Conservation (phyloP, 2,888 invertebrate species). For the Resseliella maxima region DNA sequence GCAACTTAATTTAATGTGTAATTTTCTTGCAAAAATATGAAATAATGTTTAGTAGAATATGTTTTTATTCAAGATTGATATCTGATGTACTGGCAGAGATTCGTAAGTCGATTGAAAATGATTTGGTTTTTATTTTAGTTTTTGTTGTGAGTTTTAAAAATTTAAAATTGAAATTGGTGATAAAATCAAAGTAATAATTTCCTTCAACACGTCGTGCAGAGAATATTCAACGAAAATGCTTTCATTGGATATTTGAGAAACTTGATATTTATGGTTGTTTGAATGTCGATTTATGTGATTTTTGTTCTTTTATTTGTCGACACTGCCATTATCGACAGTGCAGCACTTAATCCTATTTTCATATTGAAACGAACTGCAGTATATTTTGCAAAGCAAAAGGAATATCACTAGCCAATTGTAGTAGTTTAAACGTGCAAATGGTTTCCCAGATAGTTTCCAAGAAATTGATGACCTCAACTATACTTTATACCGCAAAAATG, state of each 20-base stretch:
- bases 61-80: too few relatives aligned
- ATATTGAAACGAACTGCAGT: neutral
- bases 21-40: too few relatives aligned
- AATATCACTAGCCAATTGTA: neutral
- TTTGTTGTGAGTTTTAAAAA: neutral
- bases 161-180: slow-evolving; percentile 23
- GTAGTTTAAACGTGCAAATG: neutral
- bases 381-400: too few relatives aligned
- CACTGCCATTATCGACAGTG: neutral
- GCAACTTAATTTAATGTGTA: too few relatives aligned
- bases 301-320: slow-evolving; percentile 21
- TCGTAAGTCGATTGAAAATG: too few relatives aligned
- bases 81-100: too few relatives aligned
- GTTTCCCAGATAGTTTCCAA: neutral
- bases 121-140: too few relatives aligned
- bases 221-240: neutral
- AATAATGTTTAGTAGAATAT: too few relatives aligned
- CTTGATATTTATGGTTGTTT: neutral
- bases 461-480: slow-evolving; percentile 25
- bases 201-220: neutral
- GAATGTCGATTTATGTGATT: slow-evolving; percentile 22
- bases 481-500: slow-evolving; percentile 10
- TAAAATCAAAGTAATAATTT: slow-evolving; percentile 11
- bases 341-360: neutral
- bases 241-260: neutral